Evolutionary conservation across 2,888 invertebrate genomes (phyloP), one percentile per base, ranked within the genome.

Genomic region (Eupeodes luniger): DNA sequence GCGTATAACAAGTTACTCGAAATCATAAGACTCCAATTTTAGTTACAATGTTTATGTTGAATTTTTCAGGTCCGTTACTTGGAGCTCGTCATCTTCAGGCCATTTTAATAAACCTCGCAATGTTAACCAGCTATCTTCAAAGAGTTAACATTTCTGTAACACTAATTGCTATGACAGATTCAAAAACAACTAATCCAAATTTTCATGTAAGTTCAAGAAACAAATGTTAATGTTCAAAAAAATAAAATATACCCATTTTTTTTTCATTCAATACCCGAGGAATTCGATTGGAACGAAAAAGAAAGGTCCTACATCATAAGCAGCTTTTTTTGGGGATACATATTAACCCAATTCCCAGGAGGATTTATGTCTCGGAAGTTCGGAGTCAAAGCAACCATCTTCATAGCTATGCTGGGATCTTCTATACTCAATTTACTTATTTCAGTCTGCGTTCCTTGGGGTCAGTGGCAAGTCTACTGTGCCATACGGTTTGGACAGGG

Each of bases 111-210:
- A 96, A 96, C 90, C 87, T 95, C 0, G 94, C 95, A 0, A 94
- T 96, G 90, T 92, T 95, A 0, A 94, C 95, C 2, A 95, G 95
- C 78, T 96, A 95, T 90, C 94, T 95, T 4, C 95, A 95, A 86
- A 94, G 96, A 75, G 95, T 96, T 53, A 95, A 96, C 91, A 94
- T 96, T 90, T 96, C 96, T 0, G 96, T 97, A 0, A 96, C 96
- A 0, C 94, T 97, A 44, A 95, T 96, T 0, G 96, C 96, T 11
- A 96, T 96, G 96, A 93, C 92, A 10, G 94, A 95, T 81, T 90
- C 91, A 0, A 90, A 91, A 0, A 91, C 93, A 0, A 92, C 92
- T 12, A 93, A 94, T 90, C 93, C 93, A 3, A 92, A 93, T 89
- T 93, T 94, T 84, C 90, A 92, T 81, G 94, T 94, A 92, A 92